Evolutionary conservation across 92 coral and sea anemone species (phyloP), one percentile per base, ranked within the genome.

Genomic region (Palythoa caribaeorum): DNA sequence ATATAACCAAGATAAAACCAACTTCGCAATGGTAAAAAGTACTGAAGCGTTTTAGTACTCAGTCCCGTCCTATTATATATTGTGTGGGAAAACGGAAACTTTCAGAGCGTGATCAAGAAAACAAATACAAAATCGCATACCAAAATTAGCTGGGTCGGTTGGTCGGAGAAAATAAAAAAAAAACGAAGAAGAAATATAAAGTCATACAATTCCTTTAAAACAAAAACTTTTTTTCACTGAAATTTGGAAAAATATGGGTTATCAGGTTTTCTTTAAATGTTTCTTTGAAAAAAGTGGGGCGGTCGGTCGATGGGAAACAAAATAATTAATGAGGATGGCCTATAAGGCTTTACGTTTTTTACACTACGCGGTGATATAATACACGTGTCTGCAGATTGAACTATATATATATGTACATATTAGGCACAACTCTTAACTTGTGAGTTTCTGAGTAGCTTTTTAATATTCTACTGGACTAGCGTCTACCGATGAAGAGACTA

Each of bases 1-100:
- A 39, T 72, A 37, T 72, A 72, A 72, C 77, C 77, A 72, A 72
- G 77, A 72, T 38, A 72, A 72, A 72, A 72, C 77, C 77, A 72
- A 72, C 11, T 72, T 72, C 50, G 77, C 52, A 72, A 72, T 72
- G 77, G 77, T 72, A 72, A 19, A 37, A 72, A 72, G 77, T 72
- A 72, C 77, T 72, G 77, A 72, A 72, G 77, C 77, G 77, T 72
- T 37, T 72, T 72, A 72, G 77, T 72, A 72, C 77, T 72, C 77
- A 72, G 77, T 72, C 77, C 77, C 77, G 77, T 72, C 77, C 77
- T 72, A 72, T 72, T 72, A 72, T 72, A 72, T 72, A 72, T 37
- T 72, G 77, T 72, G 77, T 72, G 77, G 77, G 77, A 72, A 72
- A 72, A 72, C 77, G 77, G 77, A 19, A 72, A 72, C 19, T 72